Evolutionary conservation across 2,113 vertebrate genomes (phyloP).

Genomic region (Catharus minimus): DNA sequence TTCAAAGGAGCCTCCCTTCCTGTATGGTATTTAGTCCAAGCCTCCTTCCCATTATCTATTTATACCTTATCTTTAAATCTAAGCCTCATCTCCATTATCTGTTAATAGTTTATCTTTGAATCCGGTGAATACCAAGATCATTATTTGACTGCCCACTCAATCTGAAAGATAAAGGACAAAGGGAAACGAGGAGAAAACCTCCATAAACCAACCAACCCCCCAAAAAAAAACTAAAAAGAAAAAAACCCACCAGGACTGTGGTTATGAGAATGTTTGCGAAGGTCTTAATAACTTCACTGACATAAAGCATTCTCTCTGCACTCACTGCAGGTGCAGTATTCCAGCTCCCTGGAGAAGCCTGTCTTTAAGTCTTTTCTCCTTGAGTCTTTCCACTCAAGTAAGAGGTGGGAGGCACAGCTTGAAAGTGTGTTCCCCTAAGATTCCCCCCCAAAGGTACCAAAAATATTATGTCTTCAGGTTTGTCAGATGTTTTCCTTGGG

Average conservation of each 20-base stretch:
- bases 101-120: not conserved
- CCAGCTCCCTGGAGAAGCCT: constrained; percentile 25
- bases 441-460: not conserved
- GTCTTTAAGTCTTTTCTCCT: constrained; percentile 30
- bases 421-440: constrained; percentile 27
- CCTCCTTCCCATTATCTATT: not conserved
- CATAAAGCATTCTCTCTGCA: constrained; percentile 62
- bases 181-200: not conserved
- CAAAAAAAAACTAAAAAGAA: not conserved
- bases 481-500: constrained; percentile 33
- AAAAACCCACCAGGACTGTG: not conserved
- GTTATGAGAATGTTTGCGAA: not conserved
- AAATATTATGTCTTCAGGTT: not conserved
- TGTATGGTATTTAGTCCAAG: not conserved
- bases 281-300: constrained; percentile 37
- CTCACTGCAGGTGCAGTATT: constrained; percentile 52
- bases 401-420: constrained; percentile 13
- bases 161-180: not conserved
- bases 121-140: not conserved
- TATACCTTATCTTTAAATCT: not conserved
- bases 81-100: not conserved
- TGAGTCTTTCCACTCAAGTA: constrained; percentile 24
- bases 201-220: not conserved
- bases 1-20: not conserved
- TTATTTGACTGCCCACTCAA: not conserved